phyloP scores from a whole-genome alignment of 2,888 invertebrate species.

The Serrognathus titanus region DNA sequence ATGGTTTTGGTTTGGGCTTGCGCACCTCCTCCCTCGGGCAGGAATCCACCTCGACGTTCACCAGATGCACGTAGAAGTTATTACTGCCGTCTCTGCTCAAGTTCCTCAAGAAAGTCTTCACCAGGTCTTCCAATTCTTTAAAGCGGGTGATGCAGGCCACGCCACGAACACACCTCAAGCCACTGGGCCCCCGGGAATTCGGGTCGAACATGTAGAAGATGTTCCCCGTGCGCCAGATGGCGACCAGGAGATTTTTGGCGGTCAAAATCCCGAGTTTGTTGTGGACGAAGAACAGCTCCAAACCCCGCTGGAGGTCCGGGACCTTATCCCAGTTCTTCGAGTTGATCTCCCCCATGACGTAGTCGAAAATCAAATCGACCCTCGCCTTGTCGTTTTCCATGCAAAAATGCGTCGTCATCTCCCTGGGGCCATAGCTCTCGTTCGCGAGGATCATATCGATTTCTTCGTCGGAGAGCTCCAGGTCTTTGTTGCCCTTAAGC shows the following conservation, averaged over 20 bases:
- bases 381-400: constrained; percentile 41
- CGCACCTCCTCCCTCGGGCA: constrained; percentile 30
- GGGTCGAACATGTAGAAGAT: constrained; percentile 40
- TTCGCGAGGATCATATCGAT: constrained; percentile 33
- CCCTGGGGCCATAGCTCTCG: constrained; percentile 33
- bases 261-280: constrained; percentile 35
- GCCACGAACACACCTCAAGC: constrained; percentile 39
- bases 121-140: constrained; percentile 33
- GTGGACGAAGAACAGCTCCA: constrained; percentile 33
- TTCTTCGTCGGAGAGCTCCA: constrained; percentile 33
- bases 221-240: constrained; percentile 35
- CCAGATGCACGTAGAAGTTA: constrained; percentile 37
- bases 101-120: constrained; percentile 39
- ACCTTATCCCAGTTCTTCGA: constrained; percentile 33
- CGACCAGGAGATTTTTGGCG: constrained; percentile 33
- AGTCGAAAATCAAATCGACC: constrained; percentile 38
- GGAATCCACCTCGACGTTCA: constrained; percentile 28
- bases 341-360: constrained; percentile 41
- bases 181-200: constrained; percentile 47
- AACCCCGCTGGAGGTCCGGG: constrained; percentile 40
- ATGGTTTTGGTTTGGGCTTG: constrained; percentile 29
- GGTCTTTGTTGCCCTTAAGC: constrained; percentile 26
- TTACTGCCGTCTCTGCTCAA: constrained; percentile 37
- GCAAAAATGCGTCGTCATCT: constrained; percentile 40
- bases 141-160: constrained; percentile 45